Percentiles rank a stretch among this genome's conserved stretches.
Evolutionary conservation across 2,113 vertebrate genomes (phyloP).

Genomic region (Pteruthius melanotis): DNA sequence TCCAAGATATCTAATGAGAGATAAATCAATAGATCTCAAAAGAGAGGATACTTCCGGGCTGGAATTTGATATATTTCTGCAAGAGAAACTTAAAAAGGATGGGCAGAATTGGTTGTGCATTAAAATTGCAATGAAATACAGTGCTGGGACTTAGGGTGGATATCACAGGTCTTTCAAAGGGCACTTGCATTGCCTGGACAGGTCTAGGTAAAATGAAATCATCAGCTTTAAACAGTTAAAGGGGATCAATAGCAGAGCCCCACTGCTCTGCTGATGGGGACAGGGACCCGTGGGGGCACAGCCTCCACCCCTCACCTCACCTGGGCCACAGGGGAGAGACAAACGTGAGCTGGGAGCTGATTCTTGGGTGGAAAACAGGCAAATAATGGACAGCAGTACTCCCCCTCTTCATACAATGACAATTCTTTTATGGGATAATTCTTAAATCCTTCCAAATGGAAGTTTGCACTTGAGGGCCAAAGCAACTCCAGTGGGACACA

Average conservation of each 20-base stretch:
- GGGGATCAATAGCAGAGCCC: background rate
- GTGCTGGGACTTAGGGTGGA: background rate
- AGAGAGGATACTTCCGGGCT: background rate
- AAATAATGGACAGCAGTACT: background rate
- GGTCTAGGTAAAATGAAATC: background rate
- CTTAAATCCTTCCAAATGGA: background rate
- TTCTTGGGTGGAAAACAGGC: rapidly evolving
- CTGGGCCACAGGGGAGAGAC: background rate
- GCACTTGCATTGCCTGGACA: rapidly evolving
- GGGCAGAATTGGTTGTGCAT: background rate
- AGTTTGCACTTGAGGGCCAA: background rate
- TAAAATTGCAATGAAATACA: background rate
- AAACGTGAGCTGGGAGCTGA: background rate
- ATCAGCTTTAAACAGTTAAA: background rate
- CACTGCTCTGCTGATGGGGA: rapidly evolving
- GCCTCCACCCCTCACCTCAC: background rate
- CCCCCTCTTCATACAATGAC: background rate
- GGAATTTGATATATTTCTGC: background rate
- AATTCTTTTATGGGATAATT: background rate
- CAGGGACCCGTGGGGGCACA: rapidly evolving
- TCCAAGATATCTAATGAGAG: background rate
- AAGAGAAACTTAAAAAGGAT: background rate
- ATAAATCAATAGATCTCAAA: background rate
- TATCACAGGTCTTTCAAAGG: background rate
- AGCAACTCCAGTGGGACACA: background rate